A percentile compares a stretch with the other conserved stretches of the same genome.
Conservation (phyloP, 2,113 vertebrate genomes). For the Galbula dea region DNA sequence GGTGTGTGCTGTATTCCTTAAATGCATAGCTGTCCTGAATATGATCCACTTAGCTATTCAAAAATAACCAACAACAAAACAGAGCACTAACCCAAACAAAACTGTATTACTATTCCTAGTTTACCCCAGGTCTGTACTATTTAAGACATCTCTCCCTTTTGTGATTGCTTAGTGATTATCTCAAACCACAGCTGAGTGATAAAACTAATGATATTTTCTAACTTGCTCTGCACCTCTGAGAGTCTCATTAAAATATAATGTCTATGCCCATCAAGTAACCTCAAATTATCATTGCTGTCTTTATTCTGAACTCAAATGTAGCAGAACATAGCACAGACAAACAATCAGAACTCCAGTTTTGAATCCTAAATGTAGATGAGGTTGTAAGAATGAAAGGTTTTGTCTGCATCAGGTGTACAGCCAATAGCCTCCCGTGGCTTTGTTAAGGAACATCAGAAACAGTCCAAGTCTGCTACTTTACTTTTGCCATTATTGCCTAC, state of each 20-base stretch:
- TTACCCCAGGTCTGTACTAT: neutral
- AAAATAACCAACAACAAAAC: neutral
- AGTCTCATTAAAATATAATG: neutral
- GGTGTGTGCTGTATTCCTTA: neutral
- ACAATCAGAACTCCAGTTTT: neutral
- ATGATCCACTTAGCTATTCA: neutral
- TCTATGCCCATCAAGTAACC: neutral
- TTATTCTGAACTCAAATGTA: neutral
- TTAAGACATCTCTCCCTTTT: neutral
- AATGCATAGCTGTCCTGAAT: constrained; percentile 11
- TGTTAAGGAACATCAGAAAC: neutral
- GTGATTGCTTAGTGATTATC: neutral
- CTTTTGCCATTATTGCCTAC: neutral
- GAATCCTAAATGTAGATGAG: neutral
- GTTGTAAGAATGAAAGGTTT: neutral
- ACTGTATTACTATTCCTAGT: neutral
- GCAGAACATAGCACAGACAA: neutral
- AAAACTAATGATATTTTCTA: neutral
- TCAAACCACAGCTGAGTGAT: neutral
- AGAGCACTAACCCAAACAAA: neutral
- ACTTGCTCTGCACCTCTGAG: neutral
- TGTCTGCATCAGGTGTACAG: neutral
- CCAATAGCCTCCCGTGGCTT: neutral
- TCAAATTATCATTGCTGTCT: neutral
- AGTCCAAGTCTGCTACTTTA: neutral